Base-by-base conservation (phyloP, 1,140 invertebrate genomes). In the Penaeus japonicus region DNA sequence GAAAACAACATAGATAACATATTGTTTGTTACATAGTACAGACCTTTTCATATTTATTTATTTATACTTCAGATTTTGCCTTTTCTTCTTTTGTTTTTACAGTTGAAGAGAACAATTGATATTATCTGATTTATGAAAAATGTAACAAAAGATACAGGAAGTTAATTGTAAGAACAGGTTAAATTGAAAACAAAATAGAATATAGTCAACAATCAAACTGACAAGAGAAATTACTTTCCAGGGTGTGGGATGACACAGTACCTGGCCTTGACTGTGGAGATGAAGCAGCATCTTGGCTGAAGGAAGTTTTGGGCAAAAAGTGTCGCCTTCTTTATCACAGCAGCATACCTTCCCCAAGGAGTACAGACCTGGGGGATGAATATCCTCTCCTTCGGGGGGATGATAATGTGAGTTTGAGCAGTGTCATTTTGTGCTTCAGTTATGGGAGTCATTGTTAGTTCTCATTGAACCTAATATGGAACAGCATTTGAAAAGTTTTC, bases 321-420 rank as follows among this genome's bases (percentile, higher is more conserved):
- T 78, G 75, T 35, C 75, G 75, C 22, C 75, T 78, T 78, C 75
- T 78, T 5, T 78, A 78, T 39, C 75, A 78, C 32, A 27, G 75
- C 20, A 32, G 27, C 22, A 22, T 32, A 24, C 22, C 39, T 30
- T 78, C 75, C 20, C 18, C 27, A 30, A 78, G 75, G 32, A 78
- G 10, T 7, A 78, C 75, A 7, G 75, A 78, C 30, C 7, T n/a
- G 30, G 22, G 32, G 22, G 32, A 27, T 12, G 30, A 78, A 30
- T 78, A 32, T 35, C 75, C 75, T 5, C 39, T 78, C 20, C 22
- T 78, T 5, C 5, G 39, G 10, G 39, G 7, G 30, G 75, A 78
- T 35, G 75, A 78, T 78, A 78, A 78, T 35, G 75, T 78, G 39
- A 78, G 30, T 35, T 30, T 78, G 22, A 27, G 30, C 20, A 35